phyloP scores from a whole-genome alignment of 2,797 vertebrate species.

The Dipus sagitta region DNA sequence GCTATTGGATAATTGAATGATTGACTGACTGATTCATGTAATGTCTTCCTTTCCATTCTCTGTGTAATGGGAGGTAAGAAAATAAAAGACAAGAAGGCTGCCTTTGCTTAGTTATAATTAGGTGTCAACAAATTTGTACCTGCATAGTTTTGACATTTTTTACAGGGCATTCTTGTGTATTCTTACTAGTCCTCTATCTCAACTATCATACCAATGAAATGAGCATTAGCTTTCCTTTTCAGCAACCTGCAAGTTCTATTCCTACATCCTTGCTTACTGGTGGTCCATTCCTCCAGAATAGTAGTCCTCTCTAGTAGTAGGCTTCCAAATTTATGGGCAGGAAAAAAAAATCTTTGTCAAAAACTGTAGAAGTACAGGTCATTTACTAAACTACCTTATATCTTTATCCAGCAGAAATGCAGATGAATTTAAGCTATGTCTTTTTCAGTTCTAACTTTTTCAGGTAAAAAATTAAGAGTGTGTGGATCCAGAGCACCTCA shows the following conservation, averaged over 20 bases:
- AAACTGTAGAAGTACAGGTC: neutral
- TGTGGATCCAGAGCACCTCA: neutral
- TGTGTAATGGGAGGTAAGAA: neutral
- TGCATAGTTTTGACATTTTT: neutral
- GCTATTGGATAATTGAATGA: neutral
- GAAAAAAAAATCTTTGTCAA: neutral
- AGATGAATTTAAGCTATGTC: neutral
- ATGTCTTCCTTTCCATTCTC: neutral
- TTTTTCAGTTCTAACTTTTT: conserved; percentile 11
- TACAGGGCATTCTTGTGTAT: neutral
- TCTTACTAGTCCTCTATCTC: neutral
- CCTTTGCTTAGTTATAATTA: neutral
- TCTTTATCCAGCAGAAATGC: neutral
- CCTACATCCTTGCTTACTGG: neutral
- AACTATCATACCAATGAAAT: neutral
- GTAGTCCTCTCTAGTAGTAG: neutral
- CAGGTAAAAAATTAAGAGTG: neutral
- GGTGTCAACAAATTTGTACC: neutral
- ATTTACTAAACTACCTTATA: neutral
- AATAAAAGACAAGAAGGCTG: neutral
- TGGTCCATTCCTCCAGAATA: neutral
- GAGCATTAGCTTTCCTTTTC: neutral
- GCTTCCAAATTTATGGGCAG: neutral
- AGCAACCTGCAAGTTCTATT: neutral
- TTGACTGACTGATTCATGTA: neutral